Percentiles rank a stretch among this genome's conserved stretches.
Evolutionary conservation across 1,140 invertebrate genomes (phyloP).

Genomic region (Diorhabda elongata): DNA sequence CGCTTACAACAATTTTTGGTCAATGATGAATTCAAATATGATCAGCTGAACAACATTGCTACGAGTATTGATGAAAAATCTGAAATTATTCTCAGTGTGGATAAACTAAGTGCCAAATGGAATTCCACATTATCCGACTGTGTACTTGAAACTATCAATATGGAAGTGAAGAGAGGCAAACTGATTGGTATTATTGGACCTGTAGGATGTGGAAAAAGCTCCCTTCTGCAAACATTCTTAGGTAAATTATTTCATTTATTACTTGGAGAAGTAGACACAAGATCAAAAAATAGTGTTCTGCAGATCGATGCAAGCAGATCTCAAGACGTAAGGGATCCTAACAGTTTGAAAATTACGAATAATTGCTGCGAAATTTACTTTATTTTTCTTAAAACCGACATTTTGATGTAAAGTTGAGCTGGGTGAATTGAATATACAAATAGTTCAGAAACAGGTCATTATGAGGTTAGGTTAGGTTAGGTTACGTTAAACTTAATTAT

Average conservation of each 20-base stretch:
- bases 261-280: not conserved
- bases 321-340: no score
- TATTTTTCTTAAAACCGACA: no score
- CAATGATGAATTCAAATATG: slow-evolving; percentile 49
- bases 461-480: no score
- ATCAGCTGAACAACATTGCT: slow-evolving; percentile 5
- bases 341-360: no score
- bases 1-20: slow-evolving; percentile 54
- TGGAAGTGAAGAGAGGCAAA: slow-evolving; percentile 53
- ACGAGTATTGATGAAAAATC: not conserved
- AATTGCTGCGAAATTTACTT: no score
- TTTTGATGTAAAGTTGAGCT: no score
- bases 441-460: no score
- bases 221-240: slow-evolving; percentile 47
- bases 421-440: no score
- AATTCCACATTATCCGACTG: slow-evolving; percentile 33
- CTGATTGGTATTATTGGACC: slow-evolving; percentile 59
- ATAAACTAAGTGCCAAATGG: slow-evolving; percentile 48
- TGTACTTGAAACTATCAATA: slow-evolving; percentile 50
- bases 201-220: slow-evolving; percentile 59
- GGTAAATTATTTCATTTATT: slow-evolving; percentile 35
- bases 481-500: no score
- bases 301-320: no score
- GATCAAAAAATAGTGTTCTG: no score
- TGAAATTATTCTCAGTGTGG: slow-evolving; percentile 34